Evolutionary conservation across 2,797 vertebrate genomes (phyloP).

Genomic region (Anabas testudineus): DNA sequence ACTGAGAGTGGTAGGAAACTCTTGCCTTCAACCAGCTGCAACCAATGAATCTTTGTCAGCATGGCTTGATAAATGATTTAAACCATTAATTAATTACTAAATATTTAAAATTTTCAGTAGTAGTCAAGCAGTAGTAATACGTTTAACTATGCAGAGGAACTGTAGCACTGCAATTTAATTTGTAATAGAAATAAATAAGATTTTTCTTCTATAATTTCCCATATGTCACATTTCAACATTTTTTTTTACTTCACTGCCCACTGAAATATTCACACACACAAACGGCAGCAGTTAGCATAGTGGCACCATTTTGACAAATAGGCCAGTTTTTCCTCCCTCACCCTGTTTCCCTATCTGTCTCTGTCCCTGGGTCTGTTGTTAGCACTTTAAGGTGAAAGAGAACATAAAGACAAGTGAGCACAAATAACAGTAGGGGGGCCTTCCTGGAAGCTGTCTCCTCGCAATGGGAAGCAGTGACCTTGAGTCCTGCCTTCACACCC

Average conservation of each 20-base stretch:
- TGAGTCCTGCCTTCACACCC: conserved; percentile 67
- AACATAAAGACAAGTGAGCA: conserved; percentile 75
- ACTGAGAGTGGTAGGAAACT: not conserved
- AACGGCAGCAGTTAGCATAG: conserved; percentile 48
- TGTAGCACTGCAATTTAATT: conserved; percentile 30
- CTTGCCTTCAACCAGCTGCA: not conserved
- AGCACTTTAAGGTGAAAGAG: conserved; percentile 77
- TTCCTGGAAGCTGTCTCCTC: conserved; percentile 79
- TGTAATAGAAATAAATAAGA: conserved; percentile 19
- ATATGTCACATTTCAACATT: conserved; percentile 29
- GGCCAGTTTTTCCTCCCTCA: conserved; percentile 13
- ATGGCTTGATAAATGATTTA: not conserved
- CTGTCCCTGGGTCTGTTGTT: conserved; percentile 46
- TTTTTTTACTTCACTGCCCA: conserved; percentile 44
- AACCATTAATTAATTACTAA: not conserved
- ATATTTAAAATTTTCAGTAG: conserved; percentile 1
- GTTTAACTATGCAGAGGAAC: conserved; percentile 7
- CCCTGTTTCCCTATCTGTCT: conserved; percentile 57
- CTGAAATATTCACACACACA: conserved; percentile 55
- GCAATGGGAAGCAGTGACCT: conserved; percentile 78
- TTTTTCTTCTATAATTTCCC: conserved; percentile 11
- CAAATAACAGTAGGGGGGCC: conserved; percentile 50
- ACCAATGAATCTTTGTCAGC: not conserved
- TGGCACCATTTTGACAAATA: conserved; percentile 59
- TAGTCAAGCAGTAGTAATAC: not conserved